Evolutionary conservation across 1,140 invertebrate genomes (phyloP).

Genomic region (Drosophila nasuta): DNA sequence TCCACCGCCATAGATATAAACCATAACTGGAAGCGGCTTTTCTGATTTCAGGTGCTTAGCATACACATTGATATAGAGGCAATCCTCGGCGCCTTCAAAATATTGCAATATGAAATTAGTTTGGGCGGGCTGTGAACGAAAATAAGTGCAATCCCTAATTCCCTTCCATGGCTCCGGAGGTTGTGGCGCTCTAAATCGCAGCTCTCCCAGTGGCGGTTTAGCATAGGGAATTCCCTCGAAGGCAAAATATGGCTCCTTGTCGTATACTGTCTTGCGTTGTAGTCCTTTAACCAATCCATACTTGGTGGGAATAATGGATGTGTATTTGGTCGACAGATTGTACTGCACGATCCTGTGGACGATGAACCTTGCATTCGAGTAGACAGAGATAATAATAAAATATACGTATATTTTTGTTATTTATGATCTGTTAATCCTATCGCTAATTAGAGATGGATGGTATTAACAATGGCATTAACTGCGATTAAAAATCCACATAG

Average conservation of each 20-base stretch:
- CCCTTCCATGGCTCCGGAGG: conserved; percentile 86
- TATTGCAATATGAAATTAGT: conserved; percentile 57
- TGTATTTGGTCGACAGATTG: conserved; percentile 58
- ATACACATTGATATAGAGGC: conserved; percentile 79
- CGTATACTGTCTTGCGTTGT: conserved; percentile 65
- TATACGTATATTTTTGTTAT: conserved; percentile 3
- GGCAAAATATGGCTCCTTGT: conserved; percentile 70
- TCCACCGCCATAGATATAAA: conserved; percentile 90
- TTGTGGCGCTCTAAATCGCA: conserved; percentile 87
- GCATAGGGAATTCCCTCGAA: conserved; percentile 88
- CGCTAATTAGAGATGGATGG: not conserved
- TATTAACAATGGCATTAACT: too few relatives aligned
- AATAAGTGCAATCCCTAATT: conserved; percentile 84
- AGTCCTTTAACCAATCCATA: conserved; percentile 61
- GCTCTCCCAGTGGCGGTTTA: conserved; percentile 87
- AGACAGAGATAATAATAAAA: not conserved
- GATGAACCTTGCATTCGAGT: conserved; percentile 48
- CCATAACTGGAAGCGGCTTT: conserved; percentile 87
- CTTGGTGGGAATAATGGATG: conserved; percentile 46
- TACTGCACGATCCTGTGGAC: conserved; percentile 69
- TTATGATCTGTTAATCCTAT: conserved; percentile 46
- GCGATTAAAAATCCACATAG: too few relatives aligned
- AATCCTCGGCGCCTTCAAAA: conserved; percentile 71
- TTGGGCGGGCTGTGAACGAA: conserved; percentile 63
- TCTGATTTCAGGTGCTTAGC: conserved; percentile 62